phyloP scores from a whole-genome alignment of 2,113 vertebrate genomes.

The Eurystomus gularis region DNA sequence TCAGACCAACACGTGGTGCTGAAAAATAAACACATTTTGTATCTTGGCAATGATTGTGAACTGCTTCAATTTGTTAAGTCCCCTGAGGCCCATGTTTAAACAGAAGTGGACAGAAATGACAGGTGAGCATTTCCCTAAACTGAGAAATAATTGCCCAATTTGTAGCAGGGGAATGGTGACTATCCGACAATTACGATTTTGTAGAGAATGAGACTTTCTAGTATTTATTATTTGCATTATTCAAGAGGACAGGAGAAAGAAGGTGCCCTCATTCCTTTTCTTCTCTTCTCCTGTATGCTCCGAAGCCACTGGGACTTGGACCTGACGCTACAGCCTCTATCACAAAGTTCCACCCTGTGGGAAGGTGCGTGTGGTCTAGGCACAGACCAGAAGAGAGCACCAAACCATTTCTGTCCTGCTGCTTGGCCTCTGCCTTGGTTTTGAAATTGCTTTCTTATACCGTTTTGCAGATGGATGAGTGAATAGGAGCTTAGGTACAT shows the following conservation, averaged over 20 bases:
- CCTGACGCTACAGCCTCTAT: fast-evolving
- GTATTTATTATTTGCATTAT: background rate
- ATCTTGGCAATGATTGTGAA: background rate
- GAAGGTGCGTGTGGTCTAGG: fast-evolving
- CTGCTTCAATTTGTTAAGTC: slow-evolving; percentile 12
- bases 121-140: slow-evolving; percentile 2
- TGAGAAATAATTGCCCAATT: slow-evolving; percentile 36
- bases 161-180: background rate
- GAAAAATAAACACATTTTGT: slow-evolving; percentile 12
- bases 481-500: background rate
- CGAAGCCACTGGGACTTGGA: fast-evolving
- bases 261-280: background rate
- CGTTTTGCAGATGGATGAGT: background rate
- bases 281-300: background rate
- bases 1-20: background rate
- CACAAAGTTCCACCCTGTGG: fast-evolving
- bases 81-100: background rate
- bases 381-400: background rate
- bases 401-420: background rate
- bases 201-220: background rate
- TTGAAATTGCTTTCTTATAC: background rate
- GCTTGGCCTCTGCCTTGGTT: background rate
- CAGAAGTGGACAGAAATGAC: background rate
- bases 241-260: background rate
- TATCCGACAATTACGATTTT: background rate